Evolutionary conservation across 2,888 invertebrate species (phyloP).

Genomic region (Orgyia antiqua): DNA sequence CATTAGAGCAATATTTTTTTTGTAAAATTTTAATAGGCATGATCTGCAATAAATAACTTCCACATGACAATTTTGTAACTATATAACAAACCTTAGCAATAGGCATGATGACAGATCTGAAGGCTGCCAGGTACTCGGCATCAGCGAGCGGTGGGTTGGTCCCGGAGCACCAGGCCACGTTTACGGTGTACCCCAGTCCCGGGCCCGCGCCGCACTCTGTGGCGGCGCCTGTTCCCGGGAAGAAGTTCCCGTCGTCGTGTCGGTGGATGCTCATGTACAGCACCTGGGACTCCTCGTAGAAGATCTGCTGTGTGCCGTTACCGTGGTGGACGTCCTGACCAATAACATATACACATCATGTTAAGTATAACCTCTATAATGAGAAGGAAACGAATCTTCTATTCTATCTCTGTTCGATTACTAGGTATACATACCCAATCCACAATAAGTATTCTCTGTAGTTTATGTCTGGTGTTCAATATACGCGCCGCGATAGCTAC

Average conservation of each 20-base stretch:
- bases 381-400: too few species aligned
- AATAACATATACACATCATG: too few species aligned
- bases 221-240: conserved; percentile 99
- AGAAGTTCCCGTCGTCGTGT: conserved; percentile 99
- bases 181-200: conserved; percentile 96
- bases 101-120: conserved; percentile 96
- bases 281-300: conserved; percentile 96
- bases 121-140: conserved; percentile 98
- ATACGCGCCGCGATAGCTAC: conserved; percentile 96
- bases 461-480: conserved; percentile 88
- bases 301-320: conserved; percentile 98
- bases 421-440: conserved; percentile 95
- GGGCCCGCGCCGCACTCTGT: conserved; percentile 94
- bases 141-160: conserved; percentile 95
- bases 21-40: too few species aligned
- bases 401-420: too few species aligned
- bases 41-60: too few species aligned
- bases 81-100: conserved; percentile 94
- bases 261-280: conserved; percentile 98
- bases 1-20: too few species aligned
- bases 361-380: too few species aligned
- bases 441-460: conserved; percentile 94
- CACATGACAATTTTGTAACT: too few species aligned
- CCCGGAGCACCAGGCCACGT: conserved; percentile 96
- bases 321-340: conserved; percentile 97